Evolutionary conservation across 2,888 invertebrate species (phyloP), one percentile per base, ranked within the genome.

Genomic region (Synergus umbraculus): DNA sequence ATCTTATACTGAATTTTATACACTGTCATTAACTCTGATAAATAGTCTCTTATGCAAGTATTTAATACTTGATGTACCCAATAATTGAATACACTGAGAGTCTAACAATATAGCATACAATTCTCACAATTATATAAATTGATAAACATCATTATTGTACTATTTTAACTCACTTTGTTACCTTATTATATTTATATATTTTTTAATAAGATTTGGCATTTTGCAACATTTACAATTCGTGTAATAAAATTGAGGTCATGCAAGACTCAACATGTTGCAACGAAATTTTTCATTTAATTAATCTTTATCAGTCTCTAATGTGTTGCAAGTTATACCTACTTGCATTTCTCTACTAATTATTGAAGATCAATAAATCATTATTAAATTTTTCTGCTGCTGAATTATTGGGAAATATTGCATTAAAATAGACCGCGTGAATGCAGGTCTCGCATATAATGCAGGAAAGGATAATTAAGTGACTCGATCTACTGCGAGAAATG

Each of bases 241-340:
- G 29, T 8, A 73, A 37, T 54, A 73, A 41, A 73, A 73, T 73
- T 73, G 13, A 73, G 73, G 54, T 37, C 46, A 49, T 15, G 15
- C 37, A 54, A 73, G 54, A 46, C 49, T 7, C 29, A 73, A 37
- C 49, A 73, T 54, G 54, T 73, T 54, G 73, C 29, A 73, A 73
- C 54, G 12, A 73, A 37, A 22, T 13, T 46, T 13, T 49, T 37
- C n/a, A 37, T 54, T 43, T 54, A n/a, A 73, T 37, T 18, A 73
- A 54, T 73, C n/a, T 73, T 73, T n/a, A 73, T 73, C 73, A 73
- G 54, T n/a, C 54, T 73, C 37, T 15, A 29, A 54, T 54, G 43
- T 66, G 73, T 73, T 73, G 73, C 73, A 73, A 73, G 29, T 73
- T 54, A 73, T 54, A 73, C 37, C n/a, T 73, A 49, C 49, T 43